Evolutionary conservation across 2,797 vertebrate species (phyloP), one percentile per base, ranked within the genome.

Genomic region (Pteronotus mesoamericanus): DNA sequence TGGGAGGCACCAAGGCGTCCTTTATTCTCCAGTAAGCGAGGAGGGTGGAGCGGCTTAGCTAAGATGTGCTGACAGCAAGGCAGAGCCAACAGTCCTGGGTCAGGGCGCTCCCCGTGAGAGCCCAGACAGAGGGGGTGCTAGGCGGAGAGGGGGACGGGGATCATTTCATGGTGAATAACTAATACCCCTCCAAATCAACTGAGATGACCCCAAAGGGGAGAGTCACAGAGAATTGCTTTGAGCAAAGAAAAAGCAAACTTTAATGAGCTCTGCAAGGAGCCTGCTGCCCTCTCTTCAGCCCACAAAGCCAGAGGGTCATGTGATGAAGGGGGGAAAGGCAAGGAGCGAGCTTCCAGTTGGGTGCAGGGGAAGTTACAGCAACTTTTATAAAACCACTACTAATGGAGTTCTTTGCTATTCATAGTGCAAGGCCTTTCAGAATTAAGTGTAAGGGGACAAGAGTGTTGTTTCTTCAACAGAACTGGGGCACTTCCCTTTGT

Each of bases 21-120:
- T 95, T 72, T 79, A 26, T 75, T 87, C 89, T 91, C 79, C 68
- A 44, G 71, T 74, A 46, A 79, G 83, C 48, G 69, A 51, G 11
- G 18, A 4, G 69, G 75, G 57, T 82, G 71, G 72, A 86, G 55
- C 18, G 0, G 64, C 48, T 90, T 22, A 46, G 26, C 55, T 15
- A 16, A 85, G 59, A 86, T 66, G 72, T 32, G 79, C 89, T 92
- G 42, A 93, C 89, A 29, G 95, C n/a, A 55, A 84, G 72, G n/a
- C 53, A 75, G 74, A 82, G 32, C 64, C 1, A 0, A 64, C 93
- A 87, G 71, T 72, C 77, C 66, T 86, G 68, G 11, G 84, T 85
- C 11, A 1, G 37, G 59, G 29, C 87, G 57, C 82, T 78, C 29
- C 77, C 61, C 0, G 0, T 16, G 64, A 79, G 39, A 86, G 85